Base-by-base conservation (phyloP, 2,888 invertebrate genomes). In the Melanchra persicariae region DNA sequence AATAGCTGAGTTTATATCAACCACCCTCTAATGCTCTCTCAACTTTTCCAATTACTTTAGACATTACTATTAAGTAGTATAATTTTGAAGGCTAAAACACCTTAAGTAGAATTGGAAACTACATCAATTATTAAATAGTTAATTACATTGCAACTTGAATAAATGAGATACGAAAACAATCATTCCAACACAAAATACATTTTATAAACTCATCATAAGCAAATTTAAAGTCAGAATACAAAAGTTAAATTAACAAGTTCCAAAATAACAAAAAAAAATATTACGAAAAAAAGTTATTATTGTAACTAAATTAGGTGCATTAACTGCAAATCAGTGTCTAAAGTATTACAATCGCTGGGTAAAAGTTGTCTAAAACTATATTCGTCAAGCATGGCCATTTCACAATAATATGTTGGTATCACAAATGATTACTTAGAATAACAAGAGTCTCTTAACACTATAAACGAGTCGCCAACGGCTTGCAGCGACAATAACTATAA, bases 371-470 rank as follows among this genome's bases (percentile, higher is more conserved):
- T 79, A 76, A 85, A 80, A 77, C 70, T 81, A 81, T 55, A 73
- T 67, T 79, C 78, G 43, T 75, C 74, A 79, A 87, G 79, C 86
- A 86, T 88, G 87, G 88, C 88, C 85, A 74, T 79, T 83, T 76
- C 75, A 83, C 77, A 76, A 74, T 79, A 84, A 81, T 84, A 78
- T 43, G 58, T 74, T 73, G 76, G 68, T 80, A 88, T 87, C 87
- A 88, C 87, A 88, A 85, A 86, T 77, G 77, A 85, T 83, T 81
- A 79, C 85, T 86, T 82, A 87, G 69, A 79, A 82, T 81, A 74
- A 85, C 63, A 74, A 57, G 65, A 82, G 72, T 74, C 64, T 83
- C 82, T 74, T 85, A 83, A 75, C 63, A 54, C 85, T 83, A 80
- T 43, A 70, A 70, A 76, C 59, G 81, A 64, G 74, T 77, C 79